A percentile compares a stretch with the other conserved stretches of the same genome.
Evolutionary conservation across 2,113 vertebrate species (phyloP).

Genomic region (Otocyon megalotis): DNA sequence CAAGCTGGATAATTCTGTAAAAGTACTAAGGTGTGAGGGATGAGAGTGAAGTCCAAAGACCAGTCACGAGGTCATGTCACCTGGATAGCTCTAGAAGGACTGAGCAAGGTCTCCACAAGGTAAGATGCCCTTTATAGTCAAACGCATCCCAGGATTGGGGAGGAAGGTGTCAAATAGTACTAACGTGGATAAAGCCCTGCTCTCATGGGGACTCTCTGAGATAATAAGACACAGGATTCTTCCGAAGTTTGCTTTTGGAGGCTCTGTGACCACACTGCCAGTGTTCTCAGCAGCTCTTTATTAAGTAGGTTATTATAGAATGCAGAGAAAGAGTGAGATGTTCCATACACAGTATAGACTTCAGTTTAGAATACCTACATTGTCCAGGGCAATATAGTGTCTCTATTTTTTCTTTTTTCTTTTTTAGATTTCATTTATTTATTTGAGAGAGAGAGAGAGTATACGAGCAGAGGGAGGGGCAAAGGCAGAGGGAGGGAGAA

Average conservation of each 20-base stretch:
- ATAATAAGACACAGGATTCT: not conserved
- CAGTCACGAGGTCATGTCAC: not conserved
- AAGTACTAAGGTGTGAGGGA: too few relatives aligned
- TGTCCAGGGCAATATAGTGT: not conserved
- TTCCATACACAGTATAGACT: not conserved
- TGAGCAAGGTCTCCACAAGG: not conserved
- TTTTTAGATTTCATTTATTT: not conserved
- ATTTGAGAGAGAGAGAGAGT: not conserved
- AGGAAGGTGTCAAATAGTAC: rapidly evolving
- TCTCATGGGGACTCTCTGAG: not conserved
- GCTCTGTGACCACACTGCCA: not conserved
- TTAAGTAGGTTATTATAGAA: not conserved
- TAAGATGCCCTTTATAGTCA: not conserved
- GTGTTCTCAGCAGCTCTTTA: not conserved
- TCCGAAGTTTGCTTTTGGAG: not conserved
- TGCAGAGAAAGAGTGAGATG: not conserved
- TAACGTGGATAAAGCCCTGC: not conserved
- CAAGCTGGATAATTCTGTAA: not conserved
- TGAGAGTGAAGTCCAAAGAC: not conserved
- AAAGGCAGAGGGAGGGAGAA: not conserved
- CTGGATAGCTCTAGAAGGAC: not conserved
- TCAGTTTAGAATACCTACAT: not conserved
- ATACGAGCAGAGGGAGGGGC: not conserved
- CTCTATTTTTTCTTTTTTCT: not conserved
- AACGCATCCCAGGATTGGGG: rapidly evolving